phyloP scores from a whole-genome alignment of 2,888 invertebrate genomes.

The Tupiocoris notatus region DNA sequence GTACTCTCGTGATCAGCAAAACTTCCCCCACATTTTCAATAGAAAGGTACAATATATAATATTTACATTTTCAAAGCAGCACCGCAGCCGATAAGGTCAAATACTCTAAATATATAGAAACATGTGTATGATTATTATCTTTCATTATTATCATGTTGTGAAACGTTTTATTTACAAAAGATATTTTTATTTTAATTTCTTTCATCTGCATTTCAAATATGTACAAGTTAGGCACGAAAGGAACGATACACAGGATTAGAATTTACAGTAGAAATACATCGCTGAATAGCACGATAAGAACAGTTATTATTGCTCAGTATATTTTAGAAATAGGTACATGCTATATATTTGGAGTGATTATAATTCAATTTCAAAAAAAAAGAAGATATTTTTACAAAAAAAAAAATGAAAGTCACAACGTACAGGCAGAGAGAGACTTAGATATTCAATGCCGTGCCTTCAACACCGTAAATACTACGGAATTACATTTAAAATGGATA shows the following conservation, averaged over 20 bases:
- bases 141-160: conserved; percentile 36
- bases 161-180: conserved; percentile 38
- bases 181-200: conserved; percentile 21
- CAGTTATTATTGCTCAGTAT: conserved; percentile 28
- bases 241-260: conserved; percentile 32
- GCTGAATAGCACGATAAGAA: conserved; percentile 11
- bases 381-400: no score
- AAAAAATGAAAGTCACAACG: no score
- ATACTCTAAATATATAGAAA: not conserved
- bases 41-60: no score
- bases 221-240: conserved; percentile 41
- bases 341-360: no score
- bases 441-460: no score
- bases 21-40: no score
- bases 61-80: not conserved
- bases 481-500: not conserved
- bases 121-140: conserved; percentile 38
- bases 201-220: conserved; percentile 14
- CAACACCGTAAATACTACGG: not conserved
- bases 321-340: conserved; percentile 8
- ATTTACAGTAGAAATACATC: conserved; percentile 12
- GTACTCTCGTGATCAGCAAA: no score
- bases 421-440: no score
- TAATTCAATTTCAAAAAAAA: no score
- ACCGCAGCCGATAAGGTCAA: not conserved